Evolutionary conservation across 2,113 vertebrate species (phyloP), one percentile per base, ranked within the genome.

Genomic region (Sialia sialis): DNA sequence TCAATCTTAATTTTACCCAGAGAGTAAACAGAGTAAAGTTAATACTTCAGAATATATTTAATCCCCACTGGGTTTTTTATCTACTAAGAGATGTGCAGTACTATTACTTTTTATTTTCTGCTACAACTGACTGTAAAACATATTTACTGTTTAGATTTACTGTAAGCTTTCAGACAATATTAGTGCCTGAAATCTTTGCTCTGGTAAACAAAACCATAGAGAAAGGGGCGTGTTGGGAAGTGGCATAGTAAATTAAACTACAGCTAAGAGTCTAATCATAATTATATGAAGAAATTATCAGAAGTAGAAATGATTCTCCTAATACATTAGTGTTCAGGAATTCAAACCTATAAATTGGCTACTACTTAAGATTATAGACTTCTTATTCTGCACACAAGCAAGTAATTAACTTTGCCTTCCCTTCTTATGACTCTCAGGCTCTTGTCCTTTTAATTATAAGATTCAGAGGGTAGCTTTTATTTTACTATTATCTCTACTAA

Each of bases 121-220:
- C 64, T 86, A 23, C 74, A 75, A 74, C 80, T 97, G 97, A 95
- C 97, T 95, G 96, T 97, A 97, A 97, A 94, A 74, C 78, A 23
- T 68, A 70, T 67, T 69, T 75, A 55, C 69, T 64, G 25, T 82
- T 88, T 76, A 89, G 96, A 95, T 96, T 98, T 98, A 93, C 98
- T 79, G 97, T 96, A 98, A 97, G 94, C 97, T 96, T 94, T 97
- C 87, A 91, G 52, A 91, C 70, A 90, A 62, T 79, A 79, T 89
- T 84, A 87, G 39, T 78, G 84, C 66, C 94, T 92, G 86, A 93
- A 90, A 86, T 89, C 85, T 90, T 89, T 93, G 78, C 88, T 96
- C 77, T 95, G 86, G 80, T 90, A 88, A 97, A 96, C 87, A 93
- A 95, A 95, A 96, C 90, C 96, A 56, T 96, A 95, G 91, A 87